Percentiles rank a stretch among this genome's conserved stretches.
These are phyloP conservation scores for Tor tambroides DNA, from an alignment of 2,113 vertebrate species.

Conservation along the genomic window DNA sequence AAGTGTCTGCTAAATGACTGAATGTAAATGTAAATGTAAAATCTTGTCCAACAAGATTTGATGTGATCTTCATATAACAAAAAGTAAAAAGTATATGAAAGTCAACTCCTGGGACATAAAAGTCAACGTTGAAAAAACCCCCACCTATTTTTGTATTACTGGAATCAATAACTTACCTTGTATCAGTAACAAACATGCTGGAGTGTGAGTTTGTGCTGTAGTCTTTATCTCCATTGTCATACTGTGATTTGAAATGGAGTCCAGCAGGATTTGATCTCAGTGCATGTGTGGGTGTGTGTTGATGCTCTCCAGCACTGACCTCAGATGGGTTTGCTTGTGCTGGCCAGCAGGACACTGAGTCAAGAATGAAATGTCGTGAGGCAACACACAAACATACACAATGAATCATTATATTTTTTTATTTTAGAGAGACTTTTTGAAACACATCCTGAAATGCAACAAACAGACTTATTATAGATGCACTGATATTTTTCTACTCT, in stretches of 20 bases:
- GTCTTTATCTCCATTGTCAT: slow-evolving; percentile 18
- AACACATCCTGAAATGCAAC: neutral
- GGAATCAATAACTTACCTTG: neutral
- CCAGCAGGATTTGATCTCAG: slow-evolving; percentile 20
- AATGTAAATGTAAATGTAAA: too few relatives aligned
- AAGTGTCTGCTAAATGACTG: too few relatives aligned
- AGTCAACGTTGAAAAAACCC: neutral
- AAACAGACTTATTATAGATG: neutral
- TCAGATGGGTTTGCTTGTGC: slow-evolving; percentile 36
- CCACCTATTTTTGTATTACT: neutral
- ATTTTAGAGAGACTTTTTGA: neutral
- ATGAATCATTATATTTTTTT: neutral
- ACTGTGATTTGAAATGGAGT: slow-evolving; percentile 30
- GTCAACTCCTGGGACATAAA: neutral
- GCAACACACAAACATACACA: slow-evolving; percentile 3
- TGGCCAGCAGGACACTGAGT: slow-evolving; percentile 29
- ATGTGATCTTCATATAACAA: neutral
- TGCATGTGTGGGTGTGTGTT: slow-evolving; percentile 15
- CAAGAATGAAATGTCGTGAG: slow-evolving; percentile 12
- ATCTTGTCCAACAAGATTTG: neutral
- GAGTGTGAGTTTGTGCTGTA: neutral
- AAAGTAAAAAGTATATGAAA: neutral
- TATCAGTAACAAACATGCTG: neutral
- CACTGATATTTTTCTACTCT: neutral
- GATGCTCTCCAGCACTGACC: slow-evolving; percentile 20